phyloP scores from a whole-genome alignment of 2,797 vertebrate species.

The Fratercula arctica region DNA sequence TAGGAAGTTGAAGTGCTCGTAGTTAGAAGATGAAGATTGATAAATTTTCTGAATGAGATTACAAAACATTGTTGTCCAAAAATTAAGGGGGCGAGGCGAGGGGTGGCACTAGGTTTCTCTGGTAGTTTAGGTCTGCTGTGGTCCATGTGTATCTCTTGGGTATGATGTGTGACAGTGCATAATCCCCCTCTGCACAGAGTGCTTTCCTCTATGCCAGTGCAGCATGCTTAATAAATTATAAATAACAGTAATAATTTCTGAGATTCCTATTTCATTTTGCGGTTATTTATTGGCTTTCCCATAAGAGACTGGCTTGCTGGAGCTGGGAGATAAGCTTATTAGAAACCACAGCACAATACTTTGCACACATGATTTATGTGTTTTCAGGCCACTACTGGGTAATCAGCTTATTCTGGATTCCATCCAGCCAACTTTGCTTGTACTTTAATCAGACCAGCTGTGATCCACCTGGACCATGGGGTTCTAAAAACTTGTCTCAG shows the following conservation, averaged over 20 bases:
- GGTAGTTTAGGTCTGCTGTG: not conserved
- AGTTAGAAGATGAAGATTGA: not conserved
- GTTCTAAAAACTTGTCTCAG: not conserved
- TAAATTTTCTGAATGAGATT: not conserved
- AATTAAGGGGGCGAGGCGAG: not conserved
- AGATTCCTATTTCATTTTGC: not conserved
- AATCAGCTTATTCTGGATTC: conserved; percentile 12
- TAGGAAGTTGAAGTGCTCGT: not conserved
- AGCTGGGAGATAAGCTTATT: not conserved
- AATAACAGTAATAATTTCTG: not conserved
- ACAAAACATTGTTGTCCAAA: not conserved
- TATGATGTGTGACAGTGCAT: fast-evolving
- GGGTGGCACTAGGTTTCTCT: not conserved
- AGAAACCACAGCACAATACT: not conserved
- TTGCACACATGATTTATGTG: not conserved
- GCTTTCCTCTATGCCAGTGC: not conserved
- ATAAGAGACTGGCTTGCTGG: not conserved
- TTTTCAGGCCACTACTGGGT: conserved; percentile 6
- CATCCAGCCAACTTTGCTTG: not conserved
- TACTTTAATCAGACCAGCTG: not conserved
- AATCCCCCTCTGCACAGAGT: not conserved
- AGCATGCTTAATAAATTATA: not conserved
- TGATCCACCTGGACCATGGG: not conserved
- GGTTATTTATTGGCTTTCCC: not conserved
- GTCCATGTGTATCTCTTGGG: not conserved